Evolutionary conservation across 2,888 invertebrate species (phyloP).

Genomic region (Thymelicus lineola): DNA sequence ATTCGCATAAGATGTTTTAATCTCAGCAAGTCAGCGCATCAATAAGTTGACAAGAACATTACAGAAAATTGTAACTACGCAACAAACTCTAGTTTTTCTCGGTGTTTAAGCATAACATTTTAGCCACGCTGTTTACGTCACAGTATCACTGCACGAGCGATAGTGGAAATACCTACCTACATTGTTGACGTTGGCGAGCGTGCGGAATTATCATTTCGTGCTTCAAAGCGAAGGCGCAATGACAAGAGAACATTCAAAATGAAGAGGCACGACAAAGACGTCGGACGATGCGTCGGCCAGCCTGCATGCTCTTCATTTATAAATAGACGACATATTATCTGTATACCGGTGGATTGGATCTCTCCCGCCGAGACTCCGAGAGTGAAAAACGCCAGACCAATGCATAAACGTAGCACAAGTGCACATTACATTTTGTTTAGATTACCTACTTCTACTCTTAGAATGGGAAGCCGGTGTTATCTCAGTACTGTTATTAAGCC

Average conservation of each 20-base stretch:
- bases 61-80: neutral
- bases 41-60: too few species aligned
- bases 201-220: constrained; percentile 28
- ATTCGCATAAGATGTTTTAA: too few species aligned
- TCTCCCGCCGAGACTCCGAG: constrained; percentile 66
- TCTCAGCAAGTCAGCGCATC: too few species aligned
- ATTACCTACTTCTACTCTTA: constrained; percentile 56
- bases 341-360: constrained; percentile 64
- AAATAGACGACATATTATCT: constrained; percentile 82
- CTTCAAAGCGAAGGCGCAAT: constrained; percentile 27
- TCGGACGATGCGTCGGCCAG: constrained; percentile 60
- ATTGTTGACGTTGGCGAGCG: constrained; percentile 4
- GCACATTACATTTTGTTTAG: constrained; percentile 59
- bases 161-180: constrained; percentile 29
- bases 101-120: neutral
- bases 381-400: constrained; percentile 68
- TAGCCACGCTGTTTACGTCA: constrained; percentile 18
- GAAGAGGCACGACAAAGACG: constrained; percentile 30
- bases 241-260: constrained; percentile 34
- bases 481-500: constrained; percentile 27
- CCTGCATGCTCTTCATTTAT: constrained; percentile 74
- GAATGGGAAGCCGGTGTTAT: constrained; percentile 39
- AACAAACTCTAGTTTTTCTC: neutral
- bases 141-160: constrained; percentile 26
- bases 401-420: constrained; percentile 47